Evolutionary conservation across 2,797 vertebrate species (phyloP), one percentile per base, ranked within the genome.

Genomic region (Eospalax fontanierii): DNA sequence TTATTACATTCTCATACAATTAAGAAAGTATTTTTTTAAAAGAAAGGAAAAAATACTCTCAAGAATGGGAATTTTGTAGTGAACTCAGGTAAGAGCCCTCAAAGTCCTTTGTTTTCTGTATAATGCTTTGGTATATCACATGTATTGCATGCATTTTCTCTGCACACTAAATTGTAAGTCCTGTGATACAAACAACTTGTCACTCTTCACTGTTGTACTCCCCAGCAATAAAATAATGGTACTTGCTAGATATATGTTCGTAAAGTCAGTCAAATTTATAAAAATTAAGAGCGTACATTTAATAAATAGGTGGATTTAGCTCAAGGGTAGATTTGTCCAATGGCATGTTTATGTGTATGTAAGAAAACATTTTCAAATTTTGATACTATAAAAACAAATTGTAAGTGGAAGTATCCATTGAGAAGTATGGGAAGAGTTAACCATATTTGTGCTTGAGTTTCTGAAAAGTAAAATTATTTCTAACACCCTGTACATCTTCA

Each of bases 281-380:
- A 87, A 59, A 65, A 73, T 63, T 76, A 65, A 68, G 33, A 90
- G 7, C 21, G 8, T 8, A 3, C 76, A 21, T 30, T 87, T 19
- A 63, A 74, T 74, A 68, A 84, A 71, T 38, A 63, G 19, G 1
- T 11, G 4, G 73, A 80, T 33, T 65, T 40, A 68, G 33, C 3
- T 50, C 57, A 76, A 89, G 4, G 2, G 4, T 50, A 4, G 19
- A n/a, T 21, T 65, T 22, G 46, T 22, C 18, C 15, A 59, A 46
- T 40, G 12, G 4, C 6, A 4, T 63, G 21, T 54, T 54, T 14
- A 4, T 50, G 2, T 22, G 5, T 16, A 2, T 74, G 18, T 38
- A 26, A 74, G 5, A 79, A 54, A 65, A 61, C 71, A 63, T 90
- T 88, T 94, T 93, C 30, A 96, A 1, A 6, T 28, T 95, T 93